Base-by-base conservation (phyloP, 1,140 invertebrate genomes). In the Hesperophylax magnus region DNA sequence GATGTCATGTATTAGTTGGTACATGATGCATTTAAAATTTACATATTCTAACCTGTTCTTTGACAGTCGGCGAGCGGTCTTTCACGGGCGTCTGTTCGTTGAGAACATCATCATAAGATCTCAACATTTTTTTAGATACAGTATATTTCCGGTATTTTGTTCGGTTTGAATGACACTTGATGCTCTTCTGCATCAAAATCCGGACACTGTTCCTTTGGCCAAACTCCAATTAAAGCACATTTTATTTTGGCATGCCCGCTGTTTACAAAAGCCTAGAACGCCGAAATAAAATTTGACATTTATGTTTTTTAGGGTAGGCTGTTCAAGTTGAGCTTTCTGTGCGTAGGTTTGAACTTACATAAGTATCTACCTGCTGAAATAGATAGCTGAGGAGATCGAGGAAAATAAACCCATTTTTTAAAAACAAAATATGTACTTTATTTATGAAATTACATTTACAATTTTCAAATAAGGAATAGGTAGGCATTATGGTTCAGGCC, bases 101-200 rank as follows among this genome's bases (percentile, higher is more conserved):
- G 47, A 34, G 6, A 63, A 84, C 69, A n/a, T 84, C 80, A 54
- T 80, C 56, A 60, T 71, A 82, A 77, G 77, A 80, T 71, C 81
- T 78, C n/a, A 79, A 56, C 71, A 69, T 67, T 67, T 47, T 39
- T 47, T 14, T 47, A 47, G 39, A 47, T 47, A 14, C 39, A 47
- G 14, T 47, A 14, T 47, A 14, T 47, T 47, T 47, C 8, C 7
- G 58, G 18, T 22, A 18, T 61, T 61, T 22, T 14, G 8, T 61
- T 22, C 2, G 14, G 18, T 61, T 22, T 24, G 18, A 61, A n/a
- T 22, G 20, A 61, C 58, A 61, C 58, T 61, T 61, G 58, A 8
- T 61, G 58, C 58, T 61, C 58, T 20, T 61, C 3, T 11, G n/a
- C 24, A 61, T 61, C 24, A 61, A 52, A 71, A 20, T 71, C 17